phyloP scores from a whole-genome alignment of 2,113 vertebrate genomes.

The Sinosuthora webbiana region DNA sequence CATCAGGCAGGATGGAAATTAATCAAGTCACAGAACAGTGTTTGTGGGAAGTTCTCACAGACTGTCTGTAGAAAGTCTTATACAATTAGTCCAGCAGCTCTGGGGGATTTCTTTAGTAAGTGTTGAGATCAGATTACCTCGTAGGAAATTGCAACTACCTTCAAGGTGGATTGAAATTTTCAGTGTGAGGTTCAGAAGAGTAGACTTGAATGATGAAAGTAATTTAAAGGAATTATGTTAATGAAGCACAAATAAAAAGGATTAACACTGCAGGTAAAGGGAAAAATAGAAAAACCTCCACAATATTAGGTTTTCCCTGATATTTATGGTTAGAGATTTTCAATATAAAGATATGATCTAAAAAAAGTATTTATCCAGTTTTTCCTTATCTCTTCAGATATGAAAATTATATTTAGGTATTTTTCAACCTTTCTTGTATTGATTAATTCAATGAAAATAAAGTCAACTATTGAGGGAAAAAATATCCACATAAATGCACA shows the following conservation, averaged over 20 bases:
- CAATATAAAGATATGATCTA: not conserved
- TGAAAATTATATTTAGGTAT: not conserved
- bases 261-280: not conserved
- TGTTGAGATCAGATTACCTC: not conserved
- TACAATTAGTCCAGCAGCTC: not conserved
- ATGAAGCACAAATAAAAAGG: not conserved
- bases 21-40: not conserved
- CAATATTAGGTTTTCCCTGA: not conserved
- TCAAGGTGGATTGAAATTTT: not conserved
- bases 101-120: not conserved
- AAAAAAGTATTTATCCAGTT: not conserved
- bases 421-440: not conserved
- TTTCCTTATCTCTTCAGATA: not conserved
- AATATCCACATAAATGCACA: fast-evolving
- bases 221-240: not conserved
- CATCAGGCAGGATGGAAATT: not conserved
- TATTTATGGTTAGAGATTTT: not conserved
- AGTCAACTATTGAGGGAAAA: not conserved
- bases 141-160: not conserved
- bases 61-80: not conserved
- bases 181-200: not conserved
- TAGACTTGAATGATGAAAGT: not conserved
- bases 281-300: not conserved
- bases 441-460: not conserved
- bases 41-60: not conserved